Base-by-base conservation (phyloP, 2,888 invertebrate species). In the Nymphalis c-album region DNA sequence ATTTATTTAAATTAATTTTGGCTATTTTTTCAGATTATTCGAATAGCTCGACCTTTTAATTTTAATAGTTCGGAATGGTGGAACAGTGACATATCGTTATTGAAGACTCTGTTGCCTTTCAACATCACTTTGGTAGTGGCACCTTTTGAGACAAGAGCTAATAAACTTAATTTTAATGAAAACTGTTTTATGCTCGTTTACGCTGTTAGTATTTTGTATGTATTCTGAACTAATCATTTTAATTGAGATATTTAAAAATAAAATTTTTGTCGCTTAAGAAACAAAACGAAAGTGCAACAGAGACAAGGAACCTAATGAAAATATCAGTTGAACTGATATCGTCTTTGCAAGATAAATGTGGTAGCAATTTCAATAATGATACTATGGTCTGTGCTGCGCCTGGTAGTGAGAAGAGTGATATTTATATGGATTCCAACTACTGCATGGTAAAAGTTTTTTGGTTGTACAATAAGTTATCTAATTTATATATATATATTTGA, bases 171-270 rank as follows among this genome's bases (percentile, higher is more conserved):
- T 7, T 70, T 71, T 50, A 45, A 51, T 17, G 80, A 81, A 1
- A 87, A 73, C 17, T 92, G 91, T 77, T 77, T 75, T 62, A 84
- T 90, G 51, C 81, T 91, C 5, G 76, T 88, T 45, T 92, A 78
- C 71, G 75, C 84, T 58, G 91, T 91, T 78, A 85, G 85, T 72
- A 35, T 57, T 48, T 48, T 66, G 26, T 18, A 55, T 63, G 18
- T 20, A 17, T 57, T 40, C 46, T 17, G 18, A 51, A 22, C 31
- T 10, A 53, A 63, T 64, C 50, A 20, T 17, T 26, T 53, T 31
- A 7, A 26, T 16, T 22, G 7, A 26, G 17, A 17, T 16, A 17
- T 17, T 53, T 26, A 5, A 17, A 1, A 53, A 26, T 5, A 17
- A 0, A 57, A 51, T 10, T 60, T 26, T 62, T 65, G 67, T 62